Evolutionary conservation across 2,797 vertebrate species (phyloP), one percentile per base, ranked within the genome.

Genomic region (Micropoecilia bifurca): DNA sequence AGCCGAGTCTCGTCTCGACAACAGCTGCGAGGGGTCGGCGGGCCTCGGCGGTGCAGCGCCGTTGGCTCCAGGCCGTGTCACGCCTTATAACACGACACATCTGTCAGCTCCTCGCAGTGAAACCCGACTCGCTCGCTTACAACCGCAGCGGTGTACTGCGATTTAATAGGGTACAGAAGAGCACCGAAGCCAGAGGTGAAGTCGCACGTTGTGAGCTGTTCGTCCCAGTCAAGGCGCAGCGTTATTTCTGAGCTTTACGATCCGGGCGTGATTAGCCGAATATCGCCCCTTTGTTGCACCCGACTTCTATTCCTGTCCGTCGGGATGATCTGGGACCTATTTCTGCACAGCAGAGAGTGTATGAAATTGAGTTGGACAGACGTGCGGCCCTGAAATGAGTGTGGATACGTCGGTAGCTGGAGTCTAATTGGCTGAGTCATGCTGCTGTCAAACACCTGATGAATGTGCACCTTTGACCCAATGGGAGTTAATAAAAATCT

Each of bases 81-180:
- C 88, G 79, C 89, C 87, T 88, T 80, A 85, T 86, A 91, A 93
- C 84, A 46, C 81, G 82, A 85, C 90, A 93, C 94, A 94, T 95
- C 93, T 93, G 93, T 94, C 92, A 87, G 88, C 61, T 77, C 73
- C 86, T 80, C 22, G 59, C 85, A 74, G 5, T 82, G 91, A 92
- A 94, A 93, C 82, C 77, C 3, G 84, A 93, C 87, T 53, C 45
- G 82, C 87, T 87, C 78, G 68, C 83, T 84, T 88, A 90, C 90
- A 89, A 88, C 78, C 75, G 84, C 68, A 66, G 82, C 74, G 59
- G 71, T 78, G 82, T 77, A 14, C 59, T 39, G 69, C 50, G 78
- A 88, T 85, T 87, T 84, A 73, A 87, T 80, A 55, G 6, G n/a
- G 45, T 66, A 80, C 82, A 78, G 82, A 8, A 25, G 80, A 81